These are phyloP conservation scores for Cairina moschata DNA, from an alignment of 2,113 vertebrate species.

Conservation along the genomic window DNA sequence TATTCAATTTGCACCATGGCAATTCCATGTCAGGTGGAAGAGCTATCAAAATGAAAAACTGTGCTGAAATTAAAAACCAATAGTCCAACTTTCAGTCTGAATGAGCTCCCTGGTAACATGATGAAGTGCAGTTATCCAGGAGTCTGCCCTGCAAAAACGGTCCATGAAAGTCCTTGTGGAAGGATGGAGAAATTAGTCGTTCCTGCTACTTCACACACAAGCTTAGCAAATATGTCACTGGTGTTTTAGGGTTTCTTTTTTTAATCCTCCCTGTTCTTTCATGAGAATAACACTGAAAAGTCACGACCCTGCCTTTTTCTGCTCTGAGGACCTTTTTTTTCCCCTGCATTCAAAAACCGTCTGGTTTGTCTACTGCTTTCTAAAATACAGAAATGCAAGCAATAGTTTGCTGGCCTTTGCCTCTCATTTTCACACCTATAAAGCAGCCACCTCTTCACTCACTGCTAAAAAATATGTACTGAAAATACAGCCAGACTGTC, in stretches of 20 bases:
- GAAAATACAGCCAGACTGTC: neutral
- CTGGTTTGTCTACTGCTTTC: neutral
- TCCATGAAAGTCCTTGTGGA: neutral
- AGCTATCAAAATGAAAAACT: slow-evolving; percentile 81
- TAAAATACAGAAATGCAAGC: neutral
- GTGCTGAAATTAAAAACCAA: slow-evolving; percentile 78
- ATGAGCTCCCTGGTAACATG: slow-evolving; percentile 64
- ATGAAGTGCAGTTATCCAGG: slow-evolving; percentile 39
- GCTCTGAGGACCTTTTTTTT: neutral
- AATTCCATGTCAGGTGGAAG: slow-evolving; percentile 75
- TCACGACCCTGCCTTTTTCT: neutral
- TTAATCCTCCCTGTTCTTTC: neutral
- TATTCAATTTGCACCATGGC: slow-evolving; percentile 77
- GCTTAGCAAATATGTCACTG: neutral
- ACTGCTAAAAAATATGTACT: neutral
- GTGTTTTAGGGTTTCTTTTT: neutral
- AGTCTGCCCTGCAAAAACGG: neutral
- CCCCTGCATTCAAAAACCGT: neutral
- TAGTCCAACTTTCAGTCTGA: slow-evolving; percentile 75
- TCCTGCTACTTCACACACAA: neutral
- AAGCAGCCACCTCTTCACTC: neutral
- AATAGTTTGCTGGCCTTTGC: neutral
- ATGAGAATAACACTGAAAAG: neutral
- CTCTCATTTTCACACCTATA: neutral
- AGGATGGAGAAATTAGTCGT: neutral